Base-by-base conservation (phyloP, 2,888 invertebrate genomes). In the Operophtera brumata region DNA sequence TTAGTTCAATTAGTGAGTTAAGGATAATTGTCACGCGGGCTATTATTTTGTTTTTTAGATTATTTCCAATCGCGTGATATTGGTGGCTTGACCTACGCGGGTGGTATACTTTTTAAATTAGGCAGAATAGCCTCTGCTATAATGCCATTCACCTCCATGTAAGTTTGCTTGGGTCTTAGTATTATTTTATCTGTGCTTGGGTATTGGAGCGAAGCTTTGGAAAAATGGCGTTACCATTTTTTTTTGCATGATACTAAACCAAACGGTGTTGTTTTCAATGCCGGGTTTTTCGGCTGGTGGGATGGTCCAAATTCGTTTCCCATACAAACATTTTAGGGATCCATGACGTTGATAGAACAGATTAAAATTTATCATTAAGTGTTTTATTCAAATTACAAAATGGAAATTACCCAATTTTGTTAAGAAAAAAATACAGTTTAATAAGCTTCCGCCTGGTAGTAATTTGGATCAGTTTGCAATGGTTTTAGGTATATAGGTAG, bases 121-220 rank as follows among this genome's bases (percentile, higher is more conserved):
- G 70, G 64, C 68, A 41, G 32, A 48, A 49, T 26, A 26, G 10
- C 51, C 59, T 67, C 69, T 63, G 73, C 73, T 73, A 76, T 63
- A 74, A 90, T 88, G 88, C 82, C 89, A 69, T 89, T 90, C 82
- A 87, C 82, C 81, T 69, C 88, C 35, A 82, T 88, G 88, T 89
- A 90, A 90, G 87, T 89, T 62, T 78, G 78, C 78, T 55, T 56
- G 42, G 46, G 37, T 36, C 14, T 26, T 37, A 47, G 34, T n/a
- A n/a, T n/a, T n/a, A n/a, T n/a, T n/a, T n/a, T n/a, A n/a, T n/a
- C n/a, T n/a, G n/a, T 78, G 78, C 78, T 55, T 56, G 42, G 46
- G 37, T 36, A 26, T 26, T 37, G 50, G 34, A 54, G 36, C 47
- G 43, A 53, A 13, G 36, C 28, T 54, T 47, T 30, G 8, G 11